These are phyloP conservation scores for Desmophyllum pertusum DNA, from an alignment of 92 coral and sea anemone genomes.

Conservation along the genomic window DNA sequence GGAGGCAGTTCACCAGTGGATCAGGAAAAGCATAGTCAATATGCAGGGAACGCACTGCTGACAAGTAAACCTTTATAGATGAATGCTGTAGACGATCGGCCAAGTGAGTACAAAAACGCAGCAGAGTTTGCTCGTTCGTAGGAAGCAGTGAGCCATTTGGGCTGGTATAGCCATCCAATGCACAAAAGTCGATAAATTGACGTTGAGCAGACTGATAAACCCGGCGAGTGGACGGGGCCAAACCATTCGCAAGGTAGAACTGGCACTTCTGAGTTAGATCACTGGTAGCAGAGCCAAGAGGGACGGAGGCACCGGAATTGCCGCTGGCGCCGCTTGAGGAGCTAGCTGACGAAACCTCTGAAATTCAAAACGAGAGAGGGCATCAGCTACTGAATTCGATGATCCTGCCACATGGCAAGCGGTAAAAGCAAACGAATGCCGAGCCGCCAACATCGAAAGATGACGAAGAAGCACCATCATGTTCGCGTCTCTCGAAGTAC, in stretches of 20 bases:
- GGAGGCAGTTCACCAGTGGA: conserved; percentile 1
- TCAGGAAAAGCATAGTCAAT: neutral
- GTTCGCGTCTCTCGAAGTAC: no score
- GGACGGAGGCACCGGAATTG: neutral
- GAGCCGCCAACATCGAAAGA: no score
- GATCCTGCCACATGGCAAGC: no score
- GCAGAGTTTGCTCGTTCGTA: neutral
- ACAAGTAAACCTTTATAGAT: no score
- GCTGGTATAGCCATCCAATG: no score
- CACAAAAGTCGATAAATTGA: conserved; percentile 9
- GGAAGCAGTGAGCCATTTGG: no score
- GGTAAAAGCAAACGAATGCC: no score
- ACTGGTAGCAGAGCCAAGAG: neutral
- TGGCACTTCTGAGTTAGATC: neutral
- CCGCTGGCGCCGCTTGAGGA: neutral
- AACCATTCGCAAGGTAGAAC: neutral
- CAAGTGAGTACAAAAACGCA: conserved; percentile 16
- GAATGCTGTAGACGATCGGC: conserved; percentile 15
- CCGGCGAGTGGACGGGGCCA: neutral
- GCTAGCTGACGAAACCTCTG: neutral
- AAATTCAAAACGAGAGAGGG: neutral
- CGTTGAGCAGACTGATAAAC: neutral
- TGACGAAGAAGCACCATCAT: no score
- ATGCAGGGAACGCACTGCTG: no score
- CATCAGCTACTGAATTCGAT: neutral